phyloP scores from a whole-genome alignment of 2,113 vertebrate species.

The Melanerpes aurifrons region DNA sequence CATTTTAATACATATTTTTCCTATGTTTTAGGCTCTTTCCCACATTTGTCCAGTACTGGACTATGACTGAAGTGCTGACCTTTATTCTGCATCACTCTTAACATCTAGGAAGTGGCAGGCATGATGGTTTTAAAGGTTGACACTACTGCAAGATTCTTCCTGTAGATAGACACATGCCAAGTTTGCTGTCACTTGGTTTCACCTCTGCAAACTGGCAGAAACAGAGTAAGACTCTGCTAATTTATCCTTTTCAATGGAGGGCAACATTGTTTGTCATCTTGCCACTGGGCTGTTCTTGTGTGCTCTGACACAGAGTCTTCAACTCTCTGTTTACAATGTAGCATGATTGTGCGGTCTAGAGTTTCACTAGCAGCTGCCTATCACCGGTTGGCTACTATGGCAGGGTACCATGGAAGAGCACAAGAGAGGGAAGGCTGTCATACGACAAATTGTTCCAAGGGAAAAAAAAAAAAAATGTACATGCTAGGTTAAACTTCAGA shows the following conservation, averaged over 20 bases:
- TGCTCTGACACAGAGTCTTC: not conserved
- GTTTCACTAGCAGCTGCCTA: not conserved
- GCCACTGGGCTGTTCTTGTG: conserved; percentile 46
- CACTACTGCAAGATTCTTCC: not conserved
- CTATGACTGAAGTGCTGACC: not conserved
- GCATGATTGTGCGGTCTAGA: not conserved
- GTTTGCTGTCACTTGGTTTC: conserved; percentile 42
- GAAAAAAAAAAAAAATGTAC: not conserved
- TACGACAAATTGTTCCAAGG: not conserved
- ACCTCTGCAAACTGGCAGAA: conserved; percentile 16
- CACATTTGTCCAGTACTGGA: not conserved
- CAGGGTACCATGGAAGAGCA: not conserved
- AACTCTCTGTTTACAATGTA: not conserved
- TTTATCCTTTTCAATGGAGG: conserved; percentile 51
- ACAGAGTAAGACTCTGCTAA: conserved; percentile 31
- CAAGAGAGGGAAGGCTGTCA: not conserved
- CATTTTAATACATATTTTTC: not conserved
- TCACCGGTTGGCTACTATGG: not conserved
- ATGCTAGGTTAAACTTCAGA: not conserved
- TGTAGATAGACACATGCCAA: conserved; percentile 9
- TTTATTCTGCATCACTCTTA: not conserved
- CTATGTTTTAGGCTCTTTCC: not conserved
- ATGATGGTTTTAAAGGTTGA: not conserved
- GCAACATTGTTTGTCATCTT: conserved; percentile 21
- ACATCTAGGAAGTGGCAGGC: not conserved